phyloP scores from a whole-genome alignment of 2,113 vertebrate species.

The Alligator mississippiensis region DNA sequence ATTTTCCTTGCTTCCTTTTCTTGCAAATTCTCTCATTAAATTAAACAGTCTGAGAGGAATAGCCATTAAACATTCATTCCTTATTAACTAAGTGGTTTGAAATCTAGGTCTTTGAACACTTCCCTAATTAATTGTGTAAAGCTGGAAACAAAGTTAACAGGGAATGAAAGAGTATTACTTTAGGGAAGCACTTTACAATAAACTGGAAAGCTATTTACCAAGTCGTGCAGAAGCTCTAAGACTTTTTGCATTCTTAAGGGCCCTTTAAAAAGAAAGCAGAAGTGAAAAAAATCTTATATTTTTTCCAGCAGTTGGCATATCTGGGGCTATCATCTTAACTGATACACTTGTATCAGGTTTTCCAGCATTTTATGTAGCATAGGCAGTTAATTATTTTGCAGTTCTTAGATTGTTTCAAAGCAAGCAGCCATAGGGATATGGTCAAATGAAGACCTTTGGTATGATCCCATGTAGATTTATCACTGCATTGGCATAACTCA shows the following conservation, averaged over 20 bases:
- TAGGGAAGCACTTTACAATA: constrained; percentile 37
- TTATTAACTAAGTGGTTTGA: constrained; percentile 81
- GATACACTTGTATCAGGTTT: background rate
- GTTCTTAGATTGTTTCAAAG: background rate
- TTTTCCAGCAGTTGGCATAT: background rate
- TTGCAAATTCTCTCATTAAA: constrained; percentile 75
- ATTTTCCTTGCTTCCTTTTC: constrained; percentile 74
- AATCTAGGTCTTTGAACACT: constrained; percentile 76
- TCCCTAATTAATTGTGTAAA: constrained; percentile 80
- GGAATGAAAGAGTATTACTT: constrained; percentile 61
- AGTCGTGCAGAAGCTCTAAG: background rate
- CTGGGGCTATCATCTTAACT: background rate
- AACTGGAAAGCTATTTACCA: background rate
- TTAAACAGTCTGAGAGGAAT: constrained; percentile 77
- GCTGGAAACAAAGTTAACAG: constrained; percentile 75
- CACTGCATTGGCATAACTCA: background rate
- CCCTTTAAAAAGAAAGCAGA: background rate
- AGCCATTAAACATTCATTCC: constrained; percentile 77
- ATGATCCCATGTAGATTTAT: background rate
- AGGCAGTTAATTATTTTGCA: background rate
- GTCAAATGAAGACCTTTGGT: background rate
- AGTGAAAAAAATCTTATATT: background rate
- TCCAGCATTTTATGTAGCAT: background rate
- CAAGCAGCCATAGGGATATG: background rate
- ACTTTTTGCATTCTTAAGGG: background rate